Conservation (phyloP, 1,140 invertebrate species). For the Drosophila orosa region DNA sequence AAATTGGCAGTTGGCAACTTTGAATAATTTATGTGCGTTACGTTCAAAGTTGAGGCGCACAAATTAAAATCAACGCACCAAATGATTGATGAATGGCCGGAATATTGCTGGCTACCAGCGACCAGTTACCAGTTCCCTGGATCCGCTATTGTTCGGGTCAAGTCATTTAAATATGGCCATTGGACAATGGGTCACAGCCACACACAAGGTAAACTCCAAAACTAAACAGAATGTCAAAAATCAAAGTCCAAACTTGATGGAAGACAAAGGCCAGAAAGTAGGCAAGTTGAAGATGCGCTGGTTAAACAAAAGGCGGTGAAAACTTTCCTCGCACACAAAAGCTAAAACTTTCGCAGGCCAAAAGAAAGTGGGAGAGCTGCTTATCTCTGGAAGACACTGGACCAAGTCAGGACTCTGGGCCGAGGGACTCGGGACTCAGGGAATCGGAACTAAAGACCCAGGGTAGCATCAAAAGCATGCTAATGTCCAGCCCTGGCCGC, state of each 20-base stretch:
- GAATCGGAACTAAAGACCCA: slow-evolving; percentile 15
- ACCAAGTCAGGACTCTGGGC: neutral
- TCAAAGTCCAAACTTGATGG: slow-evolving; percentile 72
- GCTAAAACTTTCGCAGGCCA: slow-evolving; percentile 42
- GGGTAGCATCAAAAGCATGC: slow-evolving; percentile 76
- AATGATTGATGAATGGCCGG: slow-evolving; percentile 76
- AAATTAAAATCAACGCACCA: slow-evolving; percentile 82
- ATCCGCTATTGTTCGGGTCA: slow-evolving; percentile 58
- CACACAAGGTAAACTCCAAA: slow-evolving; percentile 65
- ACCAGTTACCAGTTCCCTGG: slow-evolving; percentile 4
- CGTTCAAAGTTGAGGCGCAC: slow-evolving; percentile 75
- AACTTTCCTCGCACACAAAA: slow-evolving; percentile 48
- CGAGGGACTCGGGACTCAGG: neutral
- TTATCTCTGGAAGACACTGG: slow-evolving; percentile 69
- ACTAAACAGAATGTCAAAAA: slow-evolving; percentile 81
- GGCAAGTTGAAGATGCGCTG: slow-evolving; percentile 56
- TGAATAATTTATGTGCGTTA: slow-evolving; percentile 76
- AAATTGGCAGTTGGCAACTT: slow-evolving; percentile 60
- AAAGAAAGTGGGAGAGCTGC: slow-evolving; percentile 55
- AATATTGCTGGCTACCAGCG: neutral
- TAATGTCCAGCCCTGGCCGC: slow-evolving; percentile 73
- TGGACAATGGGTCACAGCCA: slow-evolving; percentile 48
- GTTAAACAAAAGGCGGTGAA: slow-evolving; percentile 70
- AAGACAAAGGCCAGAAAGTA: slow-evolving; percentile 69
- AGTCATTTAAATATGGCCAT: slow-evolving; percentile 75